Base-by-base conservation (phyloP, 2,797 vertebrate species). In the Aythya fuligula region DNA sequence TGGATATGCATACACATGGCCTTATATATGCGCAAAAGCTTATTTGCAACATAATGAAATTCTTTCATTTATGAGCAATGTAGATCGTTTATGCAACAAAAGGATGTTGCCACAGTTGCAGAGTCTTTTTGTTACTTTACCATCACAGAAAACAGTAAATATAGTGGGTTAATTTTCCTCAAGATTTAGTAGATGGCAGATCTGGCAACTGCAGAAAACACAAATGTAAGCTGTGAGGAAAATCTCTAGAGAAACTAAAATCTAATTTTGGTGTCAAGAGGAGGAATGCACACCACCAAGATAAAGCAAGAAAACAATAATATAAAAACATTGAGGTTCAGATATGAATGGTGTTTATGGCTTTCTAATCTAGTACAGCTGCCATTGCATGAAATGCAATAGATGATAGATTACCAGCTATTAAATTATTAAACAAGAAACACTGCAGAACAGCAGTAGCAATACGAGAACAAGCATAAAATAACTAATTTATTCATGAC, bases 231-330 rank as follows among this genome's bases (percentile, higher is more conserved):
- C 69, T 77, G 27, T 62, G 90, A 93, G 81, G 75, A 95, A 80
- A 45, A 41, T 89, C 65, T 86, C 78, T 51, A 41, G 81, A 92
- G 87, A 91, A 91, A 87, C 14, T 24, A 58, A 87, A 87, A 89
- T 91, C 27, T 75, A 85, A 95, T 94, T 85, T 83, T 62, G 21
- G 51, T 85, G 62, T 92, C 65, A 94, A 77, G 27, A 41, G 53
- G 30, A 69, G 72, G 39, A 85, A 95, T 34, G 15, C 45, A 77
- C 18, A 47, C 30, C 12, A 43, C 27, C 38, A 65, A 72, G 41
- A 78, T 36, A 65, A 89, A 90, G 61, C 22, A 83, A 93, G 47
- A 60, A 77, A 93, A 67, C 32, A 87, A 58, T 51, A 87, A 88
- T 13, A 64, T 53, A 66, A 85, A 85, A 93, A 39, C 25, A 64